phyloP scores from a whole-genome alignment of 2,888 invertebrate species.

The Nezara viridula region DNA sequence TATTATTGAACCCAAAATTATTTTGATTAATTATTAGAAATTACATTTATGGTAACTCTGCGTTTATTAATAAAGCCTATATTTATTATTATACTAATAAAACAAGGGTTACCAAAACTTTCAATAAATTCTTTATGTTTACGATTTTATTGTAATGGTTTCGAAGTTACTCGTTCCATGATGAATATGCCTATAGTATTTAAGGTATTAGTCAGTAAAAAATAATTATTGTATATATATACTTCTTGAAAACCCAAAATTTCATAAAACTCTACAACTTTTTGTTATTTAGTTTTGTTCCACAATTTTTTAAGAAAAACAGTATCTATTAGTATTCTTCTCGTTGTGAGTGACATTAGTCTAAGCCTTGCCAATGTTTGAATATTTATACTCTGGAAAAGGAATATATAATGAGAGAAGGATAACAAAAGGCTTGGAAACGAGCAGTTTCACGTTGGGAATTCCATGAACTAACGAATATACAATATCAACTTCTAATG shows the following conservation, averaged over 20 bases:
- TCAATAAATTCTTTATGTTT: no score
- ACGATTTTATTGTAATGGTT: neutral
- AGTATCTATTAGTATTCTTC: neutral
- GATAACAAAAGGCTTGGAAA: neutral
- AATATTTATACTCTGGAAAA: neutral
- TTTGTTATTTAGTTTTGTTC: neutral
- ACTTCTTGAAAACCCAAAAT: no score
- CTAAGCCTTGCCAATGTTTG: conserved; percentile 6
- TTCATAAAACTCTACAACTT: no score
- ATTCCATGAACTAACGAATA: neutral
- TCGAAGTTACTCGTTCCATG: neutral
- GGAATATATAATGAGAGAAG: neutral
- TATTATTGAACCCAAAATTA: no score
- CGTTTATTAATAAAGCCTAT: no score
- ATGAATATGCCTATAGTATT: neutral
- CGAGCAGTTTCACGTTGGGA: neutral
- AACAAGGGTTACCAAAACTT: no score
- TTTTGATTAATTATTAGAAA: no score
- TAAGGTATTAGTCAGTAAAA: no score
- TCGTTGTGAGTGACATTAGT: neutral
- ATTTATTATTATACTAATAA: no score
- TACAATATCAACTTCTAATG: no score
- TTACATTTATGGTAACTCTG: no score
- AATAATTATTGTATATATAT: no score
- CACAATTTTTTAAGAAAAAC: neutral